Evolutionary conservation across 2,888 invertebrate species (phyloP).

Genomic region (Caenorhabditis angaria): DNA sequence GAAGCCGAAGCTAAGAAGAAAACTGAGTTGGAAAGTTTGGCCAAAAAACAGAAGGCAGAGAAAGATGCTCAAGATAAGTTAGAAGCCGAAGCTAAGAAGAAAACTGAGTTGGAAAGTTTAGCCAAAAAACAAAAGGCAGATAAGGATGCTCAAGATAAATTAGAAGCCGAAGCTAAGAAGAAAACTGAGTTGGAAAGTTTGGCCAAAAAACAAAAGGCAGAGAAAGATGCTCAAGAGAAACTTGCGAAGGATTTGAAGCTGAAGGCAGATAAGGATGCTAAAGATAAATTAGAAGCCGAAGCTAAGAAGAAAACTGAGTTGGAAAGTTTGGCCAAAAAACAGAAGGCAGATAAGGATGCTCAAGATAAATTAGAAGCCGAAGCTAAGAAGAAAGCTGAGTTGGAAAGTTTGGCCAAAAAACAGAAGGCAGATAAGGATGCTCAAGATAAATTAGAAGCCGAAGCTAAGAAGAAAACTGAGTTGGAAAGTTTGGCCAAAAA

Average conservation of each 20-base stretch:
- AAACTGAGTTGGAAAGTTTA: neutral
- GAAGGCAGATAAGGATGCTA: conserved; percentile 8
- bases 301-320: conserved; percentile 9
- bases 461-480: conserved; percentile 6
- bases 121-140: conserved; percentile 4
- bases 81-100: conserved; percentile 9
- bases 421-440: conserved; percentile 6
- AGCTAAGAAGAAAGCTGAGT: conserved; percentile 12
- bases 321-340: no score
- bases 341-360: neutral
- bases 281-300: conserved; percentile 12
- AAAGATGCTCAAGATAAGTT: conserved; percentile 9
- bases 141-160: conserved; percentile 6
- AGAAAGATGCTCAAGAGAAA: conserved; percentile 8
- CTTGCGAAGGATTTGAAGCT: conserved; percentile 7
- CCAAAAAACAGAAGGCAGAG: neutral
- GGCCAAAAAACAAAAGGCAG: no score
- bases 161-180: conserved; percentile 8
- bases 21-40: conserved; percentile 2
- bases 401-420: no score
- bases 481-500: no score
- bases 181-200: no score
- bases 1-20: conserved; percentile 9
- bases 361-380: neutral
- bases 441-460: conserved; percentile 16